A percentile compares a stretch with the other conserved stretches of the same genome.
phyloP scores from a whole-genome alignment of 1,140 invertebrate species.

The Cydia fagiglandana region DNA sequence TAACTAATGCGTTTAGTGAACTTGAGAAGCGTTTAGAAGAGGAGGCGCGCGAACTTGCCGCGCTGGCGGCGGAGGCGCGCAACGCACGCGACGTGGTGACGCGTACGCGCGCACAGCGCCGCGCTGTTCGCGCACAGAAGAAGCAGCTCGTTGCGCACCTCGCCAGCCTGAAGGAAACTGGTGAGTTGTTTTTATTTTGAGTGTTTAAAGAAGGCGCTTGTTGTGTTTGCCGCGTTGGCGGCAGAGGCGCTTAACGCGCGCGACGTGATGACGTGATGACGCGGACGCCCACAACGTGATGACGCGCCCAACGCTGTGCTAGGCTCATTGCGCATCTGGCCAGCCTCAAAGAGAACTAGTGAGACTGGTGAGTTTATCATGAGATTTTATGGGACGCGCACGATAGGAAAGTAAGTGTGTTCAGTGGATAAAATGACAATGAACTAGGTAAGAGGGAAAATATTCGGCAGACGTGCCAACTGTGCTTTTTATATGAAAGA shows the following conservation, averaged over 20 bases:
- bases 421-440: too few relatives aligned
- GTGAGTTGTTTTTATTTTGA: constrained; percentile 37
- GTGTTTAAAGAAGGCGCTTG: background rate
- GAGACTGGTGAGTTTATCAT: background rate
- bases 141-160: constrained; percentile 52
- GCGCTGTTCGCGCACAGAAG: constrained; percentile 51
- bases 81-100: constrained; percentile 58
- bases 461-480: too few relatives aligned
- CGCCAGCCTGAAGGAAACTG: constrained; percentile 53
- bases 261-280: background rate
- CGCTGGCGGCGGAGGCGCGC: constrained; percentile 63
- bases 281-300: background rate
- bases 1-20: background rate
- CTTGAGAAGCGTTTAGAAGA: constrained; percentile 62
- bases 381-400: background rate
- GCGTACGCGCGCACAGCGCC: constrained; percentile 53
- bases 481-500: too few relatives aligned
- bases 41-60: constrained; percentile 62
- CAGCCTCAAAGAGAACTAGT: background rate
- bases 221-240: background rate
- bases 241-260: background rate
- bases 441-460: too few relatives aligned
- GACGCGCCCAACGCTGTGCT: background rate
- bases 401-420: too few relatives aligned
- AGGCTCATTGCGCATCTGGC: background rate